These are phyloP conservation scores for Coboldia fuscipes DNA, from an alignment of 1,140 invertebrate genomes.

Conservation along the genomic window DNA sequence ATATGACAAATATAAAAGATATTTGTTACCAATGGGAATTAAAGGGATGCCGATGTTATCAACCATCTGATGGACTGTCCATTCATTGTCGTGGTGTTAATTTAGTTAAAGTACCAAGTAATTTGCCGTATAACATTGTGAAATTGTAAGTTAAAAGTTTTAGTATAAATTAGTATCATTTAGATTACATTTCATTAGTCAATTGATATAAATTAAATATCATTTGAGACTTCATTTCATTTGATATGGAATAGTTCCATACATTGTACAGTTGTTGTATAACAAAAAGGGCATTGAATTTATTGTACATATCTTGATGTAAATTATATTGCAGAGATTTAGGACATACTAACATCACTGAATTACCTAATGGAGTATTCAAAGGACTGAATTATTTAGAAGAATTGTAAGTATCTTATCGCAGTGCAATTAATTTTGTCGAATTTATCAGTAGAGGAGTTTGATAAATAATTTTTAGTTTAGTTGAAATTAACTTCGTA, in stretches of 20 bases:
- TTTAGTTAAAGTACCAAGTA: neutral
- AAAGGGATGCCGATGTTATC: slow-evolving; percentile 1
- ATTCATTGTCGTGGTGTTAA: neutral
- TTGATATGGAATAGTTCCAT: neutral
- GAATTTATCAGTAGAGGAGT: neutral
- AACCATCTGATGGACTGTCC: neutral
- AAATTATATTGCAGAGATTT: slow-evolving; percentile 10
- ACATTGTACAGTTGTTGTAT: neutral
- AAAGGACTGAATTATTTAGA: slow-evolving; percentile 21
- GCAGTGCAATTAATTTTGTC: neutral
- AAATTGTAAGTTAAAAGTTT: slow-evolving; percentile 1
- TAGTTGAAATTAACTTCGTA: slow-evolving; percentile 2
- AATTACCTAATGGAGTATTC: slow-evolving; percentile 22
- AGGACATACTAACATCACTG: slow-evolving; percentile 26
- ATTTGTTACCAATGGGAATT: neutral
- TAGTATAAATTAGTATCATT: neutral
- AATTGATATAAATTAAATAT: neutral
- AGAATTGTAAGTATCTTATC: slow-evolving; percentile 26
- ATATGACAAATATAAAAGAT: too few species aligned
- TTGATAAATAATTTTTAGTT: neutral
- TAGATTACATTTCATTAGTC: neutral
- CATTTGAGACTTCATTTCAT: neutral
- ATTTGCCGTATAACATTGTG: neutral
- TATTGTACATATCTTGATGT: neutral
- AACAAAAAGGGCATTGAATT: neutral